Conservation (phyloP, 2,113 vertebrate species). For the Platanista minor region DNA sequence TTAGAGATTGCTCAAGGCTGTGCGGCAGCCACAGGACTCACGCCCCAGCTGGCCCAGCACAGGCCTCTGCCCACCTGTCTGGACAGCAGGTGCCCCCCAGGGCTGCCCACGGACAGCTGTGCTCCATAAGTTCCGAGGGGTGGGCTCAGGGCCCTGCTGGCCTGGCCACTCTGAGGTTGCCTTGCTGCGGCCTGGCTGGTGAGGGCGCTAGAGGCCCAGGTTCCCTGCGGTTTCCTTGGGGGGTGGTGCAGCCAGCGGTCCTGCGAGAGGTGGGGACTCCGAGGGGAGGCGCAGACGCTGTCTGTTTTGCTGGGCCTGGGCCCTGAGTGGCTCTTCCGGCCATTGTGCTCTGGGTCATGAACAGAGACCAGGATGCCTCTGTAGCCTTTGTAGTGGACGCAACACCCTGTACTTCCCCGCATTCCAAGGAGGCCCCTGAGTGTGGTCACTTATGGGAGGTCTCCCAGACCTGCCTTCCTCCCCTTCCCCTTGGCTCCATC, state of each 20-base stretch:
- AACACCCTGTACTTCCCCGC: conserved; percentile 57
- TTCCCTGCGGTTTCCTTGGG: not conserved
- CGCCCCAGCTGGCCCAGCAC: not conserved
- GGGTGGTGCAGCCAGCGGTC: not conserved
- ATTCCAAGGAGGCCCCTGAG: not conserved
- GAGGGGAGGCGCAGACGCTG: not conserved
- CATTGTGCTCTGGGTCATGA: conserved; percentile 57
- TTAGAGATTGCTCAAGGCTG: not conserved
- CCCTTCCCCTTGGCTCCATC: not conserved
- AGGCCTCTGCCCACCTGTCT: not conserved
- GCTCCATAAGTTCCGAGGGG: not conserved
- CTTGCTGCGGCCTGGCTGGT: not conserved
- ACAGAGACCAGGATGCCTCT: conserved; percentile 47
- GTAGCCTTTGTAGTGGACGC: not conserved
- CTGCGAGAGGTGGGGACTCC: not conserved
- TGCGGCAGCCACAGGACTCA: not conserved
- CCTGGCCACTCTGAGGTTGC: not conserved
- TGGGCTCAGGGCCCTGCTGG: not conserved
- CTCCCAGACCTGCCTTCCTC: not conserved
- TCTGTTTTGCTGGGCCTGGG: conserved; percentile 23
- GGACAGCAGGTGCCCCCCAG: not conserved
- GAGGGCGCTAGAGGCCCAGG: conserved; percentile 46
- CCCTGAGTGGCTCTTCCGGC: conserved; percentile 44
- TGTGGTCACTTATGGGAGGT: not conserved
- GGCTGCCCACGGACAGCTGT: not conserved